These are phyloP conservation scores for Choloepus hoffmanni DNA, from an alignment of 2,113 vertebrate genomes.

Conservation along the genomic window DNA sequence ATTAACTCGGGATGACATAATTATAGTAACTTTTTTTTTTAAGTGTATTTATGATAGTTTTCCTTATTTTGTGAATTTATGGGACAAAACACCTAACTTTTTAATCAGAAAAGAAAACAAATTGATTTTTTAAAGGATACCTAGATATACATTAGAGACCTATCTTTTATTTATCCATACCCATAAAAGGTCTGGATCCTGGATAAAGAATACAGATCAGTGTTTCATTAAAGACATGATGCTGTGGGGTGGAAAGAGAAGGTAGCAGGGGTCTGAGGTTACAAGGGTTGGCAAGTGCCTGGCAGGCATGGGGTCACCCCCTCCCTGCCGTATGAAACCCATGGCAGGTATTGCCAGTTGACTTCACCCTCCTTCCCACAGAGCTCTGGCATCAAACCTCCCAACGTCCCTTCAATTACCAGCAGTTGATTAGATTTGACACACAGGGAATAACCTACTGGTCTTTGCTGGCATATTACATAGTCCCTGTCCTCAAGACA, in stretches of 20 bases:
- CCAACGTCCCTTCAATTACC: not conserved
- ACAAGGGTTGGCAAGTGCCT: not conserved
- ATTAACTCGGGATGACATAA: not conserved
- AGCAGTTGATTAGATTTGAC: not conserved
- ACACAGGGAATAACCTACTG: not conserved
- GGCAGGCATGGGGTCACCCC: not conserved
- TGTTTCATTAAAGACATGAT: not conserved
- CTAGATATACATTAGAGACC: not conserved
- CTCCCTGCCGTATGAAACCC: not conserved
- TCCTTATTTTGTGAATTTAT: slow-evolving; percentile 15
- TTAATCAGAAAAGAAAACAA: slow-evolving; percentile 1
- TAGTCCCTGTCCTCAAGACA: not conserved
- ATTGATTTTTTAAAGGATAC: not conserved
- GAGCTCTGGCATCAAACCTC: not conserved
- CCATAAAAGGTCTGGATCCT: not conserved
- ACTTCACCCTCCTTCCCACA: not conserved
- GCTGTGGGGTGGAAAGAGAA: not conserved
- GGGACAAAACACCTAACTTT: not conserved
- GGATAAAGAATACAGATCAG: not conserved
- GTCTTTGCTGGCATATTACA: not conserved
- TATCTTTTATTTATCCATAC: not conserved
- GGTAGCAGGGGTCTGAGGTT: not conserved
- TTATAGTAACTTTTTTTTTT: not conserved
- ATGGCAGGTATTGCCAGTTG: not conserved
- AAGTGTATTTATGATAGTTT: slow-evolving; percentile 8